These are phyloP conservation scores for Nothoprocta perdicaria DNA, from an alignment of 2,113 vertebrate species.

Conservation along the genomic window DNA sequence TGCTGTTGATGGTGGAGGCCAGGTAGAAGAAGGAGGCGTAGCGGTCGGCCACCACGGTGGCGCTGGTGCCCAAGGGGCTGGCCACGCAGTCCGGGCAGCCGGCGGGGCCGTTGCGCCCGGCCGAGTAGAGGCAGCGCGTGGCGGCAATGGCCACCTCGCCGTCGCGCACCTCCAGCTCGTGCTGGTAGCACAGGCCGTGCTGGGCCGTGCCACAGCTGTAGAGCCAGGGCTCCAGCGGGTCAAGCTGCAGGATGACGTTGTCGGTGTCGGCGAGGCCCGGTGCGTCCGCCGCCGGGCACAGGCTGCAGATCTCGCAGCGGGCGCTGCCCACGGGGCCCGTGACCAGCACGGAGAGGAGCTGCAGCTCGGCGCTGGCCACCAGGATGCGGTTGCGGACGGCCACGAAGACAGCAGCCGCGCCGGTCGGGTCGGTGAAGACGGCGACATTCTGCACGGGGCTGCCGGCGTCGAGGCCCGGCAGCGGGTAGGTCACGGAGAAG, in stretches of 20 bases:
- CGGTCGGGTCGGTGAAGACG: rapidly evolving
- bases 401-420: conserved; percentile 71
- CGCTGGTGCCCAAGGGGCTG: conserved; percentile 88
- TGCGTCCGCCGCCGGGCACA: background rate
- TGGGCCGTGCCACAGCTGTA: conserved; percentile 88
- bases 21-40: conserved; percentile 87
- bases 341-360: conserved; percentile 68
- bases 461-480: conserved; percentile 80
- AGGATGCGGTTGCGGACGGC: conserved; percentile 88
- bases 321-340: conserved; percentile 87
- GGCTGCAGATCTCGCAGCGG: conserved; percentile 80
- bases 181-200: conserved; percentile 88
- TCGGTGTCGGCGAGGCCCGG: conserved; percentile 78
- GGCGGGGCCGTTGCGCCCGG: conserved; percentile 71
- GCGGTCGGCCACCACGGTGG: conserved; percentile 83
- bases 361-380: conserved; percentile 75
- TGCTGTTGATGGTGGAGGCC: conserved; percentile 84
- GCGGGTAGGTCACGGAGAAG: conserved; percentile 82
- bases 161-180: conserved; percentile 62
- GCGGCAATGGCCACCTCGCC: background rate
- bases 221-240: conserved; percentile 84
- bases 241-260: conserved; percentile 85
- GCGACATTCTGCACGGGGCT: conserved; percentile 86
- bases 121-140: conserved; percentile 82
- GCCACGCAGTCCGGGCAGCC: conserved; percentile 91